Percentiles rank a stretch among this genome's conserved stretches.
phyloP scores from a whole-genome alignment of 2,888 invertebrate species.

The Rotaria sp. region DNA sequence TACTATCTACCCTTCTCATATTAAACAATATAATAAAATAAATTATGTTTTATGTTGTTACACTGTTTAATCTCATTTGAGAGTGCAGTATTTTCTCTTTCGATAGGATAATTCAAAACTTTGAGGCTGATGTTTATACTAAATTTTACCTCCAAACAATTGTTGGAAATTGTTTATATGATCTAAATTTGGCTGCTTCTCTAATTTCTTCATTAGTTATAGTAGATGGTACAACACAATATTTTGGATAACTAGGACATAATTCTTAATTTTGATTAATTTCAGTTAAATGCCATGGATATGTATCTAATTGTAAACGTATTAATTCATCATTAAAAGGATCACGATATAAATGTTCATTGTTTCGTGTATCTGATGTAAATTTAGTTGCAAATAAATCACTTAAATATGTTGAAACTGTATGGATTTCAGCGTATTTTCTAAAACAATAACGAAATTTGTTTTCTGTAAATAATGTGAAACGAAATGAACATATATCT shows the following conservation, averaged over 20 bases:
- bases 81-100: no score
- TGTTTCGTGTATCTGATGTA: neutral
- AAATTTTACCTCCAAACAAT: constrained; percentile 75
- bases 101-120: no score
- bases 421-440: neutral
- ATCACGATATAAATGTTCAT: neutral
- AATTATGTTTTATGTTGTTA: no score
- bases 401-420: neutral
- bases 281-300: constrained; percentile 30
- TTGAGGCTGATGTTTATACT: no score
- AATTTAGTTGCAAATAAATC: neutral
- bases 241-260: constrained; percentile 63
- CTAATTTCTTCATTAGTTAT: constrained; percentile 76
- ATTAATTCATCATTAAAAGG: constrained; percentile 1
- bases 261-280: constrained; percentile 31
- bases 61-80: no score
- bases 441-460: neutral
- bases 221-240: constrained; percentile 75
- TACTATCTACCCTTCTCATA: no score
- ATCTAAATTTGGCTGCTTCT: constrained; percentile 74
- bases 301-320: constrained; percentile 28
- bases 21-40: no score
- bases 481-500: constrained; percentile 32
- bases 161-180: constrained; percentile 74
- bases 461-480: neutral